Evolutionary conservation across 1,140 invertebrate genomes (phyloP).

Genomic region (Drosophila sp.): DNA sequence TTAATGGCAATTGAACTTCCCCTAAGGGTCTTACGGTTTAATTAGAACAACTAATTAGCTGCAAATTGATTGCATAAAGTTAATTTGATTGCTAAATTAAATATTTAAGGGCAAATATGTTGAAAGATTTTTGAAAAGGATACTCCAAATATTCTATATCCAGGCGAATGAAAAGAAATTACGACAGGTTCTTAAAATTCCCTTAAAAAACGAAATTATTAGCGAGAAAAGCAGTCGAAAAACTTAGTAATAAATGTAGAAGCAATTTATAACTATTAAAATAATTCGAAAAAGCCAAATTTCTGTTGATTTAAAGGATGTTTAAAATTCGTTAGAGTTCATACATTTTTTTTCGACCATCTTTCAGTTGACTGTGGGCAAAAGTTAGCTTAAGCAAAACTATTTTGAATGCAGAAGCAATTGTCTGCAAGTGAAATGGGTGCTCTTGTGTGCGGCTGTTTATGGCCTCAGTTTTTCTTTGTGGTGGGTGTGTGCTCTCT

Average conservation of each 20-base stretch:
- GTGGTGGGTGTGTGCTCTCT: conserved; percentile 13
- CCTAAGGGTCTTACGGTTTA: conserved; percentile 40
- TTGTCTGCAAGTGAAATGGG: conserved; percentile 54
- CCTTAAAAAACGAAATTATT: too few species aligned
- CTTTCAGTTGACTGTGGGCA: conserved; percentile 7
- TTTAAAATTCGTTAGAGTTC: neutral
- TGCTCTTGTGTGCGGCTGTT: conserved; percentile 32
- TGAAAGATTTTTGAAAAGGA: neutral
- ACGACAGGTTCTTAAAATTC: too few species aligned
- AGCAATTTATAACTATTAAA: too few species aligned
- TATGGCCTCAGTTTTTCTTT: conserved; percentile 38
- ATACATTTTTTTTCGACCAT: neutral
- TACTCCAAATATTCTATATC: too few species aligned
- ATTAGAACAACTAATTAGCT: conserved; percentile 29
- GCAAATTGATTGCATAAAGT: conserved; percentile 31
- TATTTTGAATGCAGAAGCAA: conserved; percentile 47
- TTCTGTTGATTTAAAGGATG: too few species aligned
- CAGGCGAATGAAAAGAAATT: too few species aligned
- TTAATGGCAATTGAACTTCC: conserved; percentile 56
- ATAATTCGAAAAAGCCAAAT: too few species aligned
- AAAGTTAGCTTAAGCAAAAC: conserved; percentile 31
- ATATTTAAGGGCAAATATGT: neutral
- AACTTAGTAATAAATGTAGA: too few species aligned
- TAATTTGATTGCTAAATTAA: conserved; percentile 2
- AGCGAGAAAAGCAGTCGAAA: too few species aligned